Percentiles rank a stretch among this genome's conserved stretches.
Evolutionary conservation across 2,113 vertebrate genomes (phyloP).

Genomic region (Serinus canaria): DNA sequence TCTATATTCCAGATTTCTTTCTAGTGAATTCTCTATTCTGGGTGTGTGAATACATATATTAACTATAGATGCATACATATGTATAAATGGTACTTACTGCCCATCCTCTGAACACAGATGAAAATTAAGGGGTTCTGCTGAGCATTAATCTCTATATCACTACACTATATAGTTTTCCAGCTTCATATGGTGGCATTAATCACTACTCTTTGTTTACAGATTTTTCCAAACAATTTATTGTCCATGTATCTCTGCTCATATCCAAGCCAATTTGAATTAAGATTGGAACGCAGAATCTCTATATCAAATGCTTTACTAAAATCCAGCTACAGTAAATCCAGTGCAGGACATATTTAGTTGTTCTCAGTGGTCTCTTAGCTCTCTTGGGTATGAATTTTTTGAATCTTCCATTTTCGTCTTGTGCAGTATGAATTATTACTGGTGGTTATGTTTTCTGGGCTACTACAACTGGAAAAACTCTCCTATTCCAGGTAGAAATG

Average conservation of each 20-base stretch:
- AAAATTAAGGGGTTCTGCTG: neutral
- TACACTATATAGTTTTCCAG: neutral
- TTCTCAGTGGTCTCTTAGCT: neutral
- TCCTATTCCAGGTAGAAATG: neutral
- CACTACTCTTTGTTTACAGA: neutral
- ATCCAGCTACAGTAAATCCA: neutral
- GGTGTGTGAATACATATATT: neutral
- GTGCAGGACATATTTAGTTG: neutral
- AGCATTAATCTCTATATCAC: neutral
- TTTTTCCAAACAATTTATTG: constrained; percentile 8
- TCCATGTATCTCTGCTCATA: neutral
- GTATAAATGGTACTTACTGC: neutral
- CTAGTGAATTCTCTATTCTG: neutral
- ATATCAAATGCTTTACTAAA: neutral
- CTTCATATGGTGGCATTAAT: neutral
- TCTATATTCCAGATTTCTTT: neutral
- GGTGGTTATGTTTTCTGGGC: neutral
- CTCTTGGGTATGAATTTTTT: neutral
- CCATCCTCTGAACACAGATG: neutral
- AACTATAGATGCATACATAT: neutral
- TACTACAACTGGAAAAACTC: neutral
- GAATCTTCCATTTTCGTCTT: neutral
- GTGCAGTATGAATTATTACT: neutral
- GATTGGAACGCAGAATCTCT: neutral
- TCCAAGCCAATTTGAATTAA: constrained; percentile 1